Evolutionary conservation across 2,797 vertebrate genomes (phyloP).

Genomic region (Diceros bicornis): DNA sequence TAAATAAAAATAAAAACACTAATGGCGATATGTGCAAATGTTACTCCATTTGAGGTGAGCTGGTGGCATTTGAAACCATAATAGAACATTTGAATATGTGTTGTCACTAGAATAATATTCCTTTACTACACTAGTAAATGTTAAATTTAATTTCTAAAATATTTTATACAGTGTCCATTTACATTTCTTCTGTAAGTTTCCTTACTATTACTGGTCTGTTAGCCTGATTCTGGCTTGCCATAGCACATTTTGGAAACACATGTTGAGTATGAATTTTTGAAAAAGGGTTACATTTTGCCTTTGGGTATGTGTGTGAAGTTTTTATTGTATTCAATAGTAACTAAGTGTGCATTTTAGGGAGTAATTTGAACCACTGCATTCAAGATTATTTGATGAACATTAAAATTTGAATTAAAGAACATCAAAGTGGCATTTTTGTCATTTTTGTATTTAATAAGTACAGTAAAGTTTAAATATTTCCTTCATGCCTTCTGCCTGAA

Average conservation of each 20-base stretch:
- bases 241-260: constrained; percentile 55
- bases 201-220: constrained; percentile 25
- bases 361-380: constrained; percentile 61
- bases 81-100: not conserved
- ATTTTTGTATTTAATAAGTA: constrained; percentile 67
- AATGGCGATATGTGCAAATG: constrained; percentile 56
- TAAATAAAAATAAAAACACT: constrained; percentile 58
- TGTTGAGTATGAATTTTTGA: constrained; percentile 16
- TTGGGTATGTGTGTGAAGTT: constrained; percentile 51
- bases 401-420: constrained; percentile 68
- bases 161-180: constrained; percentile 5
- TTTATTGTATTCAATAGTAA: constrained; percentile 60
- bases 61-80: constrained; percentile 19
- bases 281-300: constrained; percentile 62
- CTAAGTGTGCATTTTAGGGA: constrained; percentile 61
- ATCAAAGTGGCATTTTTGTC: constrained; percentile 52
- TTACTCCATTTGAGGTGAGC: constrained; percentile 10
- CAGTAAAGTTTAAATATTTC: constrained; percentile 63
- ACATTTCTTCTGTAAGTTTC: constrained; percentile 10
- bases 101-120: constrained; percentile 56
- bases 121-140: constrained; percentile 28
- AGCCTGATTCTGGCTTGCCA: constrained; percentile 48
- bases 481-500: not conserved
- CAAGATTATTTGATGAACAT: constrained; percentile 61
- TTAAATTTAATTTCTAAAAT: constrained; percentile 51